Base-by-base conservation (phyloP, 2,888 invertebrate species). In the Eubasilissa splendida region DNA sequence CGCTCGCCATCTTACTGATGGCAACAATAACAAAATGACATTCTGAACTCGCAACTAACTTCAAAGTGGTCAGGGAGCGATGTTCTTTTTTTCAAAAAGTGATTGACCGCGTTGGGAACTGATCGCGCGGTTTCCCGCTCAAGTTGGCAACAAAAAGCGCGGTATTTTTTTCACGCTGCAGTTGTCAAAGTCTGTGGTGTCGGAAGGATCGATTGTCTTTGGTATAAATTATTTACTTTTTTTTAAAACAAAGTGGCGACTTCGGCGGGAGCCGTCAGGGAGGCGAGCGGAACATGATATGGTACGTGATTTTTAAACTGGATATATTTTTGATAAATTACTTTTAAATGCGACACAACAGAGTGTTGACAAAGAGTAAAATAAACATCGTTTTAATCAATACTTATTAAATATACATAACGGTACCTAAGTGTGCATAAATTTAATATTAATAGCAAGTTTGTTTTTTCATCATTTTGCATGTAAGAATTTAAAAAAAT, bases 181-280 rank as follows among this genome's bases (percentile, higher is more conserved):
- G 79, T 79, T 79, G 75, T 68, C 76, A 76, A 79, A 79, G 75
- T 73, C 76, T 79, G 73, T 79, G 73, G 79, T 76, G 63, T 14
- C 59, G 65, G 65, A 42, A 65, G 66, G 53, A 79, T 79, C 79
- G 79, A 79, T 79, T 79, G 79, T 79, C 68, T 79, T 58, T 76
- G 75, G 68, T 79, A 63, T 60, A 31, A 79, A 56, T 74, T 53
- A 59, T 42, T 79, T 71, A 59, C 9, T 54, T 66, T 77, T 65
- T 65, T 76, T 77, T 31, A 74, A 77, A 63, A 76, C 50, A 59
- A 70, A 76, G 80, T 77, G 76, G 70, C 63, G 56, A 77, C 71
- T 31, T 52, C 53, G 77, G 80, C 68, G 77, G 52, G 58, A 22
- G 31, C 50, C 56, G 80, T 33, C 22, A 74, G 75, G 74, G 80